Percentiles rank a stretch among this genome's conserved stretches.
phyloP scores from a whole-genome alignment of 2,888 invertebrate species.

The Odontothrips loti region DNA sequence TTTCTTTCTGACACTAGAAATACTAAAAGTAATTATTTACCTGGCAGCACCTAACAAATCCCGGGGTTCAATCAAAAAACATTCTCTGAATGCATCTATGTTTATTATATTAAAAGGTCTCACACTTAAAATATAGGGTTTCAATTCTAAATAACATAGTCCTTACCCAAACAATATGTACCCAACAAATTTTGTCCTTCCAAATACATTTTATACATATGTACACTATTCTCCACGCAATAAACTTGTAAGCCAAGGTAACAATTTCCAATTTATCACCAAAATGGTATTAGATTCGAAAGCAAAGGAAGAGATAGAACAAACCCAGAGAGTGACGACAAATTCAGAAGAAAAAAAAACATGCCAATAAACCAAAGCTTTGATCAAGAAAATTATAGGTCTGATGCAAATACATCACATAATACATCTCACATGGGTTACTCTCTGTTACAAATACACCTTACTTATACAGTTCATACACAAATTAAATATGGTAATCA shows the following conservation, averaged over 20 bases:
- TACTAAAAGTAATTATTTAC: not conserved
- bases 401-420: no score
- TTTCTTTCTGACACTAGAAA: not conserved
- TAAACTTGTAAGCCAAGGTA: not conserved
- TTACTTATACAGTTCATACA: no score
- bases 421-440: no score
- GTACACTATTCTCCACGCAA: not conserved
- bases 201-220: conserved; percentile 4
- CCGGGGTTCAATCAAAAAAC: conserved; percentile 11
- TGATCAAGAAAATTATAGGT: no score
- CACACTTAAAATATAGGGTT: conserved; percentile 23
- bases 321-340: not conserved
- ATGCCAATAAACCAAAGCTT: not conserved
- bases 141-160: conserved; percentile 10
- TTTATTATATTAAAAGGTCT: conserved; percentile 27
- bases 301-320: conserved; percentile 12
- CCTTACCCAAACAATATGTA: conserved; percentile 26
- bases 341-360: not conserved
- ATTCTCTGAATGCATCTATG: conserved; percentile 20
- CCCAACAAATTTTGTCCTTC: not conserved
- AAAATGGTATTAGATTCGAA: not conserved
- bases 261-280: not conserved
- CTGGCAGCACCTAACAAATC: not conserved
- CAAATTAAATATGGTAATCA: not conserved
- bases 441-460: no score